A percentile compares a stretch with the other conserved stretches of the same genome.
phyloP scores from a whole-genome alignment of 1,140 invertebrate genomes.

The Drosophila nigrodunni region DNA sequence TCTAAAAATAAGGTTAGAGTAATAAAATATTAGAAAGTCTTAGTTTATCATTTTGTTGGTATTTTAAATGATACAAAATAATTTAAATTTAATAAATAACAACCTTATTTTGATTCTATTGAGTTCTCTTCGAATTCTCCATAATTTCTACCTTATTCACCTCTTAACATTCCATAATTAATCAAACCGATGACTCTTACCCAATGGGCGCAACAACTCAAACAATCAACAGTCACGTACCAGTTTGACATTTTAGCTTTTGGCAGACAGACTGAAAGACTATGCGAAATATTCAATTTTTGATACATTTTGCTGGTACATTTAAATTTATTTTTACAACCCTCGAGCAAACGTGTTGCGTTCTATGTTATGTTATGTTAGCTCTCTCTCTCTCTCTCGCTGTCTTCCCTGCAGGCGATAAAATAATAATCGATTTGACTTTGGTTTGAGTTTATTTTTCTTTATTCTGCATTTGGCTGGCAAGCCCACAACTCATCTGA shows the following conservation, averaged over 20 bases:
- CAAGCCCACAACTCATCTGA: conserved; percentile 53
- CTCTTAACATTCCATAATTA: conserved; percentile 17
- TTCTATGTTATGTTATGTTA: background rate
- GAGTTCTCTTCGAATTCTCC: background rate
- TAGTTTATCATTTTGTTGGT: too few relatives aligned
- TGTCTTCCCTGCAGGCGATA: conserved; percentile 57
- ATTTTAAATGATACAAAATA: too few relatives aligned
- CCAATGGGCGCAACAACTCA: conserved; percentile 7
- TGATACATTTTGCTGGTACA: conserved; percentile 72
- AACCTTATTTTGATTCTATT: too few relatives aligned
- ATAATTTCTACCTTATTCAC: background rate
- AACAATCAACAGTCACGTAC: conserved; percentile 67
- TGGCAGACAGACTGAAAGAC: conserved; percentile 20
- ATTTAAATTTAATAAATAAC: too few relatives aligned
- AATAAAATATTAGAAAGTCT: too few relatives aligned
- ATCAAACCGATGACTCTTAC: conserved; percentile 14
- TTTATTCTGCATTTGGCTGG: conserved; percentile 4
- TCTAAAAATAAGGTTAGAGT: too few relatives aligned
- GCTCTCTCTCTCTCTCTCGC: too few relatives aligned
- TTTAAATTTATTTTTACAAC: conserved; percentile 75
- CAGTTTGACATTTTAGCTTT: conserved; percentile 48
- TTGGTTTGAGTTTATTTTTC: conserved; percentile 58
- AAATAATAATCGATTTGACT: conserved; percentile 80
- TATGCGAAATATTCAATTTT: conserved; percentile 70
- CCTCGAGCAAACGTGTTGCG: conserved; percentile 50